phyloP scores from a whole-genome alignment of 2,797 vertebrate species.

The Poeciliopsis infans region DNA sequence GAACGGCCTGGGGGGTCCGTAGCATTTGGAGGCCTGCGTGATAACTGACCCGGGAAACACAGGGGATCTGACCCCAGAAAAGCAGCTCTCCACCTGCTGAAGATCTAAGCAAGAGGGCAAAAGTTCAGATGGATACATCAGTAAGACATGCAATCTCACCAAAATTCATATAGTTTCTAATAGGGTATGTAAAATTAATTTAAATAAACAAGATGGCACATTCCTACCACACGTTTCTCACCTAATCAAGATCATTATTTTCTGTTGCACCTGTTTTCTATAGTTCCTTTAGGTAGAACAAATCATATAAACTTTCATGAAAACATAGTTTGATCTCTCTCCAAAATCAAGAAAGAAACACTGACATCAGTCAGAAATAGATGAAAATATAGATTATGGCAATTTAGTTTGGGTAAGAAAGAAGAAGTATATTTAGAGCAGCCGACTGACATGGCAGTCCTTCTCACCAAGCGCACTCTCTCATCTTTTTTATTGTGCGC shows the following conservation, averaged over 20 bases:
- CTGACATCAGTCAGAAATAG: slow-evolving; percentile 88
- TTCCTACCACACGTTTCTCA: neutral
- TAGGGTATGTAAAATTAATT: slow-evolving; percentile 13
- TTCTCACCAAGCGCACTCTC: slow-evolving; percentile 23
- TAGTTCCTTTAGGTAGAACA: neutral
- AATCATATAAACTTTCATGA: neutral
- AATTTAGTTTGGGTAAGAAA: slow-evolving; percentile 87
- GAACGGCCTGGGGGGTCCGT: slow-evolving; percentile 72
- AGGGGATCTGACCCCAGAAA: slow-evolving; percentile 76
- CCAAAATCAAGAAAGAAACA: slow-evolving; percentile 63
- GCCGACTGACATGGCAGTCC: slow-evolving; percentile 57
- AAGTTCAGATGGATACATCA: slow-evolving; percentile 41
- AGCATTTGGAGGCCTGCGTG: slow-evolving; percentile 65
- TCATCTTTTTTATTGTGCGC: slow-evolving; percentile 49
- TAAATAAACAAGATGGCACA: neutral
- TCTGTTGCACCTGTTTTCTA: neutral
- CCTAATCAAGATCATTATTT: neutral
- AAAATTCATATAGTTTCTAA: slow-evolving; percentile 15
- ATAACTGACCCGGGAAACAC: slow-evolving; percentile 69
- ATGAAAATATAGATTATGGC: slow-evolving; percentile 89
- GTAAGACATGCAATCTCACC: slow-evolving; percentile 21
- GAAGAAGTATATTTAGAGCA: slow-evolving; percentile 85
- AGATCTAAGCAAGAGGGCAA: slow-evolving; percentile 46
- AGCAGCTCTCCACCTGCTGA: slow-evolving; percentile 75
- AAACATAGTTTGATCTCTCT: neutral